Evolutionary conservation across 1,140 invertebrate genomes (phyloP), one percentile per base, ranked within the genome.

Genomic region (Asobara japonica): DNA sequence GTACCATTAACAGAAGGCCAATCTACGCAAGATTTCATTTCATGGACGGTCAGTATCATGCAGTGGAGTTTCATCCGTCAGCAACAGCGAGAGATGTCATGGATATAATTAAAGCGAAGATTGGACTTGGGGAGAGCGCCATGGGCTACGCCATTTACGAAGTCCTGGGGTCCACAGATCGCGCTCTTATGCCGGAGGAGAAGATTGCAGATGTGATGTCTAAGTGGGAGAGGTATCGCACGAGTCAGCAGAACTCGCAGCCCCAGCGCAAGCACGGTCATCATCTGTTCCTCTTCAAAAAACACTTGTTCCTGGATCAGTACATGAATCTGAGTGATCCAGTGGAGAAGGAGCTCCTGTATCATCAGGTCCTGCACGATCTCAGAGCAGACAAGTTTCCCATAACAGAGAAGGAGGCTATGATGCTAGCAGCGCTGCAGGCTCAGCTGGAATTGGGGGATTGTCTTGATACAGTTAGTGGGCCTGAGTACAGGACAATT

Each of bases 281-380:
- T 77, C 90, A 91, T 84, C 91, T 93, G 71, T 94, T 96, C 82
- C 87, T 96, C 25, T 94, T 95, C 80, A 95, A 98, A 89, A 99
- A 99, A 89, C 96, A 98, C 79, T 86, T 99, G 61, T 97, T 98
- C 88, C 90, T 94, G 77, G 95, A 93, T 88, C 92, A 91, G 72
- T 97, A 91, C 81, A 93, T 96, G 83, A 95, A 95, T 85, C 87
- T 92, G 74, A 92, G 91, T 67, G 95, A 97, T 87, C 93, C 93
- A 0, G 95, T 98, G 0, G 97, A 98, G 86, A 97, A 98, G 85
- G 96, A 98, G 86, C 87, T 99, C 22, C 84, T 99, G n/a, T 98
- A 98, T 86, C 96, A 98, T 88, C 97, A 99, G 88, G 93, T 97
- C 30, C 88, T 98, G 51, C 95, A 97, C 80, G 93, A 94, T 80